These are phyloP conservation scores for Ligdia adustata DNA, from an alignment of 2,888 invertebrate genomes.

Conservation along the genomic window DNA sequence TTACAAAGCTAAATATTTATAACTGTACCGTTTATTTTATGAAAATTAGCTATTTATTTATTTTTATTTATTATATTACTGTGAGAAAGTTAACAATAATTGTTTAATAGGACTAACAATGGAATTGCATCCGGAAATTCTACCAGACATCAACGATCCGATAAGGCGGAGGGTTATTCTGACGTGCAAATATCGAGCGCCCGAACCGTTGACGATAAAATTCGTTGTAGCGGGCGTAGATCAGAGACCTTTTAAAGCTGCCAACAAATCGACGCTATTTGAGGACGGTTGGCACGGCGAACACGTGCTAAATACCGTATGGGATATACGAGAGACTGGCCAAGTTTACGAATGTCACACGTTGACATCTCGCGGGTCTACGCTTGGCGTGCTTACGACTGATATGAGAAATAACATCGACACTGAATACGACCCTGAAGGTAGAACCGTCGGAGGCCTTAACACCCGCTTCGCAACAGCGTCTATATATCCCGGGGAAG, in stretches of 20 bases:
- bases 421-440: conserved; percentile 35
- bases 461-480: conserved; percentile 22
- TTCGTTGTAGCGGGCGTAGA: conserved; percentile 62
- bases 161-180: conserved; percentile 55
- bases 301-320: conserved; percentile 55
- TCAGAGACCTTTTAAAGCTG: conserved; percentile 51
- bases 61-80: background rate
- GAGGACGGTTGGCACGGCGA: conserved; percentile 68
- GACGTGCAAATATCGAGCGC: conserved; percentile 71
- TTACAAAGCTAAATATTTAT: too few species aligned
- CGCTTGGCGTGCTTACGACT: conserved; percentile 66
- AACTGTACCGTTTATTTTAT: too few species aligned
- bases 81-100: conserved; percentile 17
- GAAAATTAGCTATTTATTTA: too few species aligned
- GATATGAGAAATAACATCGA: conserved; percentile 44
- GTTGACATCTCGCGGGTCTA: conserved; percentile 60
- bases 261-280: conserved; percentile 53
- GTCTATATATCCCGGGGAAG: conserved; percentile 6
- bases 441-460: conserved; percentile 45
- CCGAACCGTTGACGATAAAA: conserved; percentile 67
- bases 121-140: conserved; percentile 72
- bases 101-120: conserved; percentile 68
- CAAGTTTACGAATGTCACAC: conserved; percentile 69
- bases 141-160: conserved; percentile 44
- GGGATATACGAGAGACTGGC: conserved; percentile 58